Evolutionary conservation across 2,888 invertebrate species (phyloP).

Genomic region (Eupeodes latifasciatus): DNA sequence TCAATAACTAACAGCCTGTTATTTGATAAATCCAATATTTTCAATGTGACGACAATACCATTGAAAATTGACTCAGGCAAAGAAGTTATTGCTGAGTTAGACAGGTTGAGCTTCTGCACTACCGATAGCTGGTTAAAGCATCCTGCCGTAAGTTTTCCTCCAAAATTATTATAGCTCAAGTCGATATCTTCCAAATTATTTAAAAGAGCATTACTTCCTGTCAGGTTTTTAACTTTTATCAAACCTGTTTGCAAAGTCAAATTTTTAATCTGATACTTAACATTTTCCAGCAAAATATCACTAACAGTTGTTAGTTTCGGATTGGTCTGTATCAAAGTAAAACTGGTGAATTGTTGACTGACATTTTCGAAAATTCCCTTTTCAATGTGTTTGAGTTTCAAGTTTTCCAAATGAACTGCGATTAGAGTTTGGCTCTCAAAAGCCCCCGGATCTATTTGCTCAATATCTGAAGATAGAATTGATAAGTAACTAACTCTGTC

Average conservation of each 20-base stretch:
- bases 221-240: constrained; percentile 77
- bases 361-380: constrained; percentile 77
- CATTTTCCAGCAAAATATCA: constrained; percentile 77
- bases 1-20: constrained; percentile 79
- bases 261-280: constrained; percentile 78
- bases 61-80: constrained; percentile 79
- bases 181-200: constrained; percentile 78
- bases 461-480: constrained; percentile 78
- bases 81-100: constrained; percentile 78
- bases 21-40: constrained; percentile 79
- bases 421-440: constrained; percentile 78
- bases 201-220: constrained; percentile 76
- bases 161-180: constrained; percentile 80
- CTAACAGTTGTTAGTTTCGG: constrained; percentile 65
- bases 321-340: constrained; percentile 78
- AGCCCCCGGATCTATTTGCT: constrained; percentile 77
- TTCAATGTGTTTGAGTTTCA: constrained; percentile 74
- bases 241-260: constrained; percentile 78
- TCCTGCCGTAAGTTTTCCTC: constrained; percentile 53
- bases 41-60: constrained; percentile 76
- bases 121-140: constrained; percentile 78
- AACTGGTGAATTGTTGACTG: constrained; percentile 57
- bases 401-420: constrained; percentile 78
- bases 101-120: constrained; percentile 79
- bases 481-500: constrained; percentile 75